Base-by-base conservation (phyloP, 2,113 vertebrate genomes). In the Myrmecobius fasciatus region DNA sequence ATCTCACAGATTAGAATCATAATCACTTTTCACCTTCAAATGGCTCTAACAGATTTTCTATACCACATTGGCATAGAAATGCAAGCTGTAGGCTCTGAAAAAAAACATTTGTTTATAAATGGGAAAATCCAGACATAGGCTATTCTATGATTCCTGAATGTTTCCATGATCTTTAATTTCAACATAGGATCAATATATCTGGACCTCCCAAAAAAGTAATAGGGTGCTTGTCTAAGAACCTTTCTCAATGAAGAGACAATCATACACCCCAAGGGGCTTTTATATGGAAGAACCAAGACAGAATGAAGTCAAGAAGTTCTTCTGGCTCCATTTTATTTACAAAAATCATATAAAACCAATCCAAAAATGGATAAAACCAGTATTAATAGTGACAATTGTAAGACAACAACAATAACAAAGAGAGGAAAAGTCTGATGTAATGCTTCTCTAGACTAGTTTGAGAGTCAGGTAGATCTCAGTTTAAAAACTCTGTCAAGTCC, bases 1-100 rank as follows among this genome's bases (percentile, higher is more conserved):
- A 53, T 92, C 88, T 91, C 26, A 93, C 83, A 60, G 53, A 91
- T 95, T 94, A 60, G 43, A 95, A 96, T 94, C 47, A 90, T 75
- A 92, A 96, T 96, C 89, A 88, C n/a, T 92, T 91, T 91, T 95
- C 10, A 92, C 49, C 43, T 95, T 75, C 48, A 49, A 53, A 43
- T n/a, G 22, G 36, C 75, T 97, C 91, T 53, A 52, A 89, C 36
- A 92, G 47, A 53, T 46, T 11, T 53, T 90, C 89, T 89, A 92
- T 43, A 83, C 28, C 46, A 88, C 2, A 89, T 36, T 47, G 88
- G 36, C 26, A 22, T 91, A 93, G 54, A 94, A 3, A 56, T 47
- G 36, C 8, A 91, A 67, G 28, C 89, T 94, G 14, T 67, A 53
- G 11, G 92, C 5, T 93, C 91, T 56, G 0, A 48, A 52, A 26